Conservation (phyloP, 2,797 vertebrate genomes). For the Chelmon rostratus region DNA sequence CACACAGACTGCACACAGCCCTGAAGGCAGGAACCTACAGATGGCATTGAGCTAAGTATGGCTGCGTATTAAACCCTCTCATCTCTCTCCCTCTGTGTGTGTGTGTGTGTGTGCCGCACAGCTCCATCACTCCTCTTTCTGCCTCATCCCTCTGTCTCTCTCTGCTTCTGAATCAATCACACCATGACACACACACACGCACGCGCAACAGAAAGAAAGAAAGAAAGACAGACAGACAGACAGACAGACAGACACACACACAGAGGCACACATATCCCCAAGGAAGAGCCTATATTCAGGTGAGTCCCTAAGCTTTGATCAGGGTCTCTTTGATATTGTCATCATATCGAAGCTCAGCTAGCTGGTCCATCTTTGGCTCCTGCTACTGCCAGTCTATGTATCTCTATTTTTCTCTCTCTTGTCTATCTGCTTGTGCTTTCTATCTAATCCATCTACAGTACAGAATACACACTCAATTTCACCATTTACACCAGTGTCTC, state of each 20-base stretch:
- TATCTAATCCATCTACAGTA: constrained; percentile 34
- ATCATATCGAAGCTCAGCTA: constrained; percentile 66
- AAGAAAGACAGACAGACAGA: constrained; percentile 4
- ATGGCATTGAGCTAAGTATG: constrained; percentile 84
- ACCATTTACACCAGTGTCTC: constrained; percentile 6
- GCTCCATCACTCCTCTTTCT: constrained; percentile 77
- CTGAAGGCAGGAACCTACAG: constrained; percentile 84
- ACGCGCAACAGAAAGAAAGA: constrained; percentile 15
- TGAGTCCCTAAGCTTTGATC: constrained; percentile 81
- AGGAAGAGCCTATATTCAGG: constrained; percentile 72
- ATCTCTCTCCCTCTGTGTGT: constrained; percentile 57
- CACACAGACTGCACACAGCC: constrained; percentile 81
- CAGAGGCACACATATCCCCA: constrained; percentile 21
- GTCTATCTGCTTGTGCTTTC: constrained; percentile 23
- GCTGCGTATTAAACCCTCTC: constrained; percentile 84
- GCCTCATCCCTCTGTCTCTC: constrained; percentile 66
- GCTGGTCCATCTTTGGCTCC: constrained; percentile 64
- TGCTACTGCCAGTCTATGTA: constrained; percentile 39
- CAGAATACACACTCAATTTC: constrained; percentile 1
- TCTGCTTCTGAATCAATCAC: constrained; percentile 71
- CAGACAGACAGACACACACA: constrained; percentile 6
- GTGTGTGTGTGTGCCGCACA: constrained; percentile 61
- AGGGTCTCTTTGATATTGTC: constrained; percentile 79
- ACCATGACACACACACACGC: constrained; percentile 29
- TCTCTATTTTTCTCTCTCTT: constrained; percentile 58